Base-by-base conservation (phyloP, 2,113 vertebrate species). In the Scopus umbretta region DNA sequence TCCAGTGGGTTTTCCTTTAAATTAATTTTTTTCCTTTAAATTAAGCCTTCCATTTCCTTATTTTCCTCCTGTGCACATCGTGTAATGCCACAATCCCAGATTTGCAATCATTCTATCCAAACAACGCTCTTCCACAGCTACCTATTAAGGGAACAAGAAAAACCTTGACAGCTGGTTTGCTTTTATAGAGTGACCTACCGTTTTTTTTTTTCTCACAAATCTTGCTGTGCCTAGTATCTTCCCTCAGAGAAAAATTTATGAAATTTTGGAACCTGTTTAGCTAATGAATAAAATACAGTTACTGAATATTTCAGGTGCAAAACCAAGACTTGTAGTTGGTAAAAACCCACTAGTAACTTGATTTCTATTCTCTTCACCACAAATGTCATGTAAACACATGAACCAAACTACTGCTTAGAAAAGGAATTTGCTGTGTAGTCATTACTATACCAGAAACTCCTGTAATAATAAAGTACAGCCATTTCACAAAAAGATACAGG, bases 81-180 rank as follows among this genome's bases (percentile, higher is more conserved):
- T 0, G 1, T 47, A 50, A 40, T 70, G 27, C 59, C 26, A 34
- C 66, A 87, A 42, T 88, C 66, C 29, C 86, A 87, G 36, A 89
- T 82, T 73, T 92, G 84, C 53, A 85, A 82, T 93, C 42, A 27
- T 74, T 95, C 84, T 91, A 74, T 76, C 71, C 55, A 94, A 95
- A 95, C 89, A 92, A 66, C 66, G 38, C 32, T 80, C 81, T 89
- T 95, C 50, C 74, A 79, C 9, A 66, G 58, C 52, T 94, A 84
- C 80, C 88, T 92, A 73, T 92, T 85, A 91, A 87, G 91, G 86
- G 89, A 97, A 90, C 71, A 75, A 80, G 55, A 62, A 80, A 95
- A 91, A 91, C 84, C 86, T 82, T 95, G 84, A 94, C 95, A 96
- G 81, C 78, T 95, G 92, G 86, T 90, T 96, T 95, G 74, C 45